phyloP scores from a whole-genome alignment of 1,140 invertebrate species.

The Scaptodrosophila lebanonensis region DNA sequence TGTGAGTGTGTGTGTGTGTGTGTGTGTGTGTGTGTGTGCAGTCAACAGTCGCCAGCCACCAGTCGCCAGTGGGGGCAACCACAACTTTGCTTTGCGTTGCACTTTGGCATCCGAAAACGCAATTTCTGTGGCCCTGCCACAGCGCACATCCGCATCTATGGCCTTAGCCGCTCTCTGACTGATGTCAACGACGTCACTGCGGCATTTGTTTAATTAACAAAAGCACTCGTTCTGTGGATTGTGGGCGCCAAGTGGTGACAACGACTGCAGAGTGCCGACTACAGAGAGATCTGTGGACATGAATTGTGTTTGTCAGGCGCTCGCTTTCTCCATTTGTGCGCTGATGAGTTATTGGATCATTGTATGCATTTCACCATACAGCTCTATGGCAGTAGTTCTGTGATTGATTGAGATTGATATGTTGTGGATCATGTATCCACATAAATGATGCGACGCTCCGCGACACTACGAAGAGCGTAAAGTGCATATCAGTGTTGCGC shows the following conservation, averaged over 20 bases:
- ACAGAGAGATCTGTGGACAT: no score
- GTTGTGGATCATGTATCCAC: constrained; percentile 48
- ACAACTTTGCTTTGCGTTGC: constrained; percentile 5
- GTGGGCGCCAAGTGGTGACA: constrained; percentile 64
- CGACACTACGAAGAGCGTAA: no score
- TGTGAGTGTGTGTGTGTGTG: constrained; percentile 28
- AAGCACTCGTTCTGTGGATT: constrained; percentile 52
- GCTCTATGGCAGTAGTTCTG: constrained; percentile 4
- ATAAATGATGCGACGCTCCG: no score
- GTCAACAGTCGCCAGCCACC: constrained; percentile 1
- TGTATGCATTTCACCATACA: constrained; percentile 16
- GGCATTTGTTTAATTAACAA: constrained; percentile 76
- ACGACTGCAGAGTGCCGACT: no score
- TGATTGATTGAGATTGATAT: constrained; percentile 55
- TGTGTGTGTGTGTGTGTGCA: constrained; percentile 14
- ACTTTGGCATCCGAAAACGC: constrained; percentile 17
- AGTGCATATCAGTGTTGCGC: no score
- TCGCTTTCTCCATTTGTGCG: constrained; percentile 73
- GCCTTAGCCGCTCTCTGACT: not conserved
- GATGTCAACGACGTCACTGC: constrained; percentile 73
- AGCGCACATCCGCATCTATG: constrained; percentile 9
- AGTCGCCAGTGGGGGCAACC: constrained; percentile 5
- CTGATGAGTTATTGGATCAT: constrained; percentile 65
- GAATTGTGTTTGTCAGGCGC: constrained; percentile 62
- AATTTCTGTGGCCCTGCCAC: constrained; percentile 13